phyloP scores from a whole-genome alignment of 2,888 invertebrate species.

The Drosophila niveifrons region DNA sequence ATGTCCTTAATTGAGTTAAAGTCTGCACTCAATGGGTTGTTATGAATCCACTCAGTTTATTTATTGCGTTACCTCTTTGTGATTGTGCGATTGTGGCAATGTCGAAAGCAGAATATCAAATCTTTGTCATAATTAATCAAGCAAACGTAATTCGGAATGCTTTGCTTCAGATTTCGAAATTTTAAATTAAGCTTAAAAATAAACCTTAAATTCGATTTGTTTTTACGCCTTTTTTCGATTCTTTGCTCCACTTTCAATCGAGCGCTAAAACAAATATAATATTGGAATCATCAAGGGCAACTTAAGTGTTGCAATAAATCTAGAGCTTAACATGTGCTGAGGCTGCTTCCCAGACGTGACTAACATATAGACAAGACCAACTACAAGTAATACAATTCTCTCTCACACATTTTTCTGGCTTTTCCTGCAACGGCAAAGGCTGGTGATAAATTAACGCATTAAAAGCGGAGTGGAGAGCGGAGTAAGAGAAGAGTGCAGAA shows the following conservation, averaged over 20 bases:
- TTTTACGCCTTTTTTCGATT: background rate
- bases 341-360: slow-evolving; percentile 65
- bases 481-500: background rate
- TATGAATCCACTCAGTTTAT: slow-evolving; percentile 36
- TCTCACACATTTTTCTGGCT: slow-evolving; percentile 13
- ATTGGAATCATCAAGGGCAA: slow-evolving; percentile 57
- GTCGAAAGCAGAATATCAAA: slow-evolving; percentile 46
- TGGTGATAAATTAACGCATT: slow-evolving; percentile 73
- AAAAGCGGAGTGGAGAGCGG: slow-evolving; percentile 40
- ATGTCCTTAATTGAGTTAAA: slow-evolving; percentile 42
- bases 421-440: slow-evolving; percentile 9
- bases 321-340: slow-evolving; percentile 73
- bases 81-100: slow-evolving; percentile 17
- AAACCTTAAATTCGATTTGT: background rate
- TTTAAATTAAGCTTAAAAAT: background rate
- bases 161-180: background rate
- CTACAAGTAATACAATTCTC: background rate
- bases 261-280: slow-evolving; percentile 21
- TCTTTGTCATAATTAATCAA: slow-evolving; percentile 48
- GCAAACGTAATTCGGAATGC: slow-evolving; percentile 36
- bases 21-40: slow-evolving; percentile 54
- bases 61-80: slow-evolving; percentile 37
- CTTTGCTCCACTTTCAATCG: background rate
- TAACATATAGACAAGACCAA: slow-evolving; percentile 53
- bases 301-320: slow-evolving; percentile 72